Conservation (phyloP, 2,113 vertebrate species). For the Saccopteryx bilineata region DNA sequence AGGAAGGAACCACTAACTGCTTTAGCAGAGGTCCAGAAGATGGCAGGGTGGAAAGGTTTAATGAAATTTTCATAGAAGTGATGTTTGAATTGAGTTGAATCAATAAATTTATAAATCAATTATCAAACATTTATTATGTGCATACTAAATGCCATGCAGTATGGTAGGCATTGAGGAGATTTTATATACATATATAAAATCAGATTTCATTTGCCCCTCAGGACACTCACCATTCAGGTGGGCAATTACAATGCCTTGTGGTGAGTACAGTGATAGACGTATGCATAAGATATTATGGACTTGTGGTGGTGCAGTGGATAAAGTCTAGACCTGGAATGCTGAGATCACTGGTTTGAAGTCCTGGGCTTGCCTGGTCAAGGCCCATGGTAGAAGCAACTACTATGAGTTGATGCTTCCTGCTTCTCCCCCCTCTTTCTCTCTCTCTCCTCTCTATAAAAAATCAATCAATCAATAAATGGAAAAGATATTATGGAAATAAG, state of each 20-base stretch:
- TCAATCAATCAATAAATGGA: no score
- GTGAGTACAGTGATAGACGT: neutral
- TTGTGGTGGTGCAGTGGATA: no score
- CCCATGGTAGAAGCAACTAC: no score
- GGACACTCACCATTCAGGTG: neutral
- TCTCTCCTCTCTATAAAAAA: no score
- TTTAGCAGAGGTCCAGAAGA: neutral
- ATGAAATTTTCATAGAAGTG: neutral
- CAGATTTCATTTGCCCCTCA: neutral
- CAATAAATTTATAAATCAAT: neutral
- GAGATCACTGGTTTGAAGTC: no score
- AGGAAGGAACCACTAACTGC: neutral
- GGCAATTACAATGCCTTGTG: neutral
- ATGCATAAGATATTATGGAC: neutral
- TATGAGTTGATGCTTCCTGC: no score
- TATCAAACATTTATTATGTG: neutral
- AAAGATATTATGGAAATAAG: no score
- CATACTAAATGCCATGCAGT: neutral
- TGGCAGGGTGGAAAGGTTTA: neutral
- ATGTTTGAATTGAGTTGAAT: neutral
- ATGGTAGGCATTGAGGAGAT: neutral
- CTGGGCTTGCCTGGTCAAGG: no score
- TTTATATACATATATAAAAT: neutral
- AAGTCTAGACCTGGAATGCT: no score
- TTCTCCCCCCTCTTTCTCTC: no score